Conservation (phyloP, 1,140 invertebrate genomes). For the Plodia interpunctella region DNA sequence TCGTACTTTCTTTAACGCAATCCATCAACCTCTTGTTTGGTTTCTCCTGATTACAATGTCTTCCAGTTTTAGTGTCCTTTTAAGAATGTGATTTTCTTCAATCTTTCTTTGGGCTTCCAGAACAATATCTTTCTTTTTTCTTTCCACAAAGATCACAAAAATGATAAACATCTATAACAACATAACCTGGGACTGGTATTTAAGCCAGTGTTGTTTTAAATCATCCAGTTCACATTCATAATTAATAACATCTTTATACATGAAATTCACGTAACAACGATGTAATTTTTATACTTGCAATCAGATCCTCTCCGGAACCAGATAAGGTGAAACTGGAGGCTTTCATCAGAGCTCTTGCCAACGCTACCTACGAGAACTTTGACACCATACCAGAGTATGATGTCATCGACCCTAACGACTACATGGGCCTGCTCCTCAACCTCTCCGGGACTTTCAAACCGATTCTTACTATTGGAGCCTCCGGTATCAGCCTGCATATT, state of each 20-base stretch:
- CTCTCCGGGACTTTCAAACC: conserved; percentile 77
- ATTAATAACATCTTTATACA: neutral
- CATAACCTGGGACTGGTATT: no score
- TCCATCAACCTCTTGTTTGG: no score
- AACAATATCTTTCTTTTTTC: no score
- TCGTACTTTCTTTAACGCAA: no score
- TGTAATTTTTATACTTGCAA: neutral
- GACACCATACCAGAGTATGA: conserved; percentile 73
- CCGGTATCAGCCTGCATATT: conserved; percentile 69
- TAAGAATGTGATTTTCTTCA: no score
- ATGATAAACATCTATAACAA: no score
- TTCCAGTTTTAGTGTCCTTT: no score
- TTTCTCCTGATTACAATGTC: no score
- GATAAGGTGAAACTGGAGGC: conserved; percentile 73
- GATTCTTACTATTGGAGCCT: conserved; percentile 75
- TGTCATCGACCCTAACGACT: conserved; percentile 72
- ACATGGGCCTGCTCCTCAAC: conserved; percentile 77
- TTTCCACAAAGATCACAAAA: no score
- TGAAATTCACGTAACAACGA: neutral
- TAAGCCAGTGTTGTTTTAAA: no score
- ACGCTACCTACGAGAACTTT: conserved; percentile 79
- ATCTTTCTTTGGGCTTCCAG: no score
- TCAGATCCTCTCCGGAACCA: conserved; percentile 56
- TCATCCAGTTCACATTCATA: no score
- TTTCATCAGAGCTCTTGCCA: conserved; percentile 77